Percentiles rank a stretch among this genome's conserved stretches.
These are phyloP conservation scores for Theretra japonica DNA, from an alignment of 2,888 invertebrate genomes.

Conservation along the genomic window DNA sequence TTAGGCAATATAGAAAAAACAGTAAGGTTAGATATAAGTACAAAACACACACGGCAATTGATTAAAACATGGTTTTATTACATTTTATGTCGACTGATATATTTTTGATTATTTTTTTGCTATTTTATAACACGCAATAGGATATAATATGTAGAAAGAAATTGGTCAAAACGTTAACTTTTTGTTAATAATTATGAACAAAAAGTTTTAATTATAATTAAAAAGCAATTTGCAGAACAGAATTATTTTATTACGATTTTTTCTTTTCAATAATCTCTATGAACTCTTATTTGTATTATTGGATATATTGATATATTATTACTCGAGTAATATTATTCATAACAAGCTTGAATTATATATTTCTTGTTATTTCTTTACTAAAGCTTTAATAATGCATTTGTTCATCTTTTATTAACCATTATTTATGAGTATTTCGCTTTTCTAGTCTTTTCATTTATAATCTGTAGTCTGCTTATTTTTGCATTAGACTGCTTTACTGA, in stretches of 20 bases:
- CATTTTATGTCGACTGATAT: slow-evolving; percentile 12
- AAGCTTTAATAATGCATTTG: slow-evolving; percentile 19
- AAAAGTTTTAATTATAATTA: too few relatives aligned
- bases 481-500: too few relatives aligned
- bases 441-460: slow-evolving; percentile 1
- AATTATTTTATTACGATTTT: too few relatives aligned
- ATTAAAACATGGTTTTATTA: background rate
- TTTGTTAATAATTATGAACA: too few relatives aligned
- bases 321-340: background rate
- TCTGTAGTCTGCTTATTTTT: background rate
- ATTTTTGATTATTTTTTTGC: background rate
- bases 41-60: background rate
- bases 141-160: too few relatives aligned
- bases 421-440: background rate
- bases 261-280: too few relatives aligned
- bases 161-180: too few relatives aligned
- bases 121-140: background rate
- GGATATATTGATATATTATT: background rate
- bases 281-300: background rate
- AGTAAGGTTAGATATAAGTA: slow-evolving; percentile 8
- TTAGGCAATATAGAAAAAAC: background rate
- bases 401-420: background rate
- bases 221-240: too few relatives aligned
- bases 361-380: background rate
- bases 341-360: background rate